These are phyloP conservation scores for Julus scanicus DNA, from an alignment of 2,888 invertebrate species.

Conservation along the genomic window DNA sequence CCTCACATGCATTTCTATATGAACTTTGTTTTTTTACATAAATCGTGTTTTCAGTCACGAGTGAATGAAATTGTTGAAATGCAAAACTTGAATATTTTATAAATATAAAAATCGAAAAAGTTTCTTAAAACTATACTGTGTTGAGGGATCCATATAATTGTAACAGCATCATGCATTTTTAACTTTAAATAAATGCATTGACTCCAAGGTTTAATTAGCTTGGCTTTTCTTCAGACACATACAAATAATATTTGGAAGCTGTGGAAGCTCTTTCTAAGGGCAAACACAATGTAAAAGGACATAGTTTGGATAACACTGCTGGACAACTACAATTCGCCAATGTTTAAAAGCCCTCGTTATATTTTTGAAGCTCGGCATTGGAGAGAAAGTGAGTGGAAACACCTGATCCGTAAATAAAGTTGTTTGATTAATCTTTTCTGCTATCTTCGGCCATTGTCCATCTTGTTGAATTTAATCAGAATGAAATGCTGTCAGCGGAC, in stretches of 20 bases:
- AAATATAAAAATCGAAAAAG: neutral
- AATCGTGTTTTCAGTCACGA: neutral
- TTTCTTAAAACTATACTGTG: neutral
- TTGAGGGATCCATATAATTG: neutral
- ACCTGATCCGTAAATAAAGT: conserved; percentile 33
- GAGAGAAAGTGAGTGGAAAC: conserved; percentile 37
- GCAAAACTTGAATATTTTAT: neutral
- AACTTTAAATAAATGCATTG: neutral
- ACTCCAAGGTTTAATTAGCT: no score
- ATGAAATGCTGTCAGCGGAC: conserved; percentile 40
- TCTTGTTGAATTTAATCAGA: conserved; percentile 43
- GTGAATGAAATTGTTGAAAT: conserved; percentile 11
- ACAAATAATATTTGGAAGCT: neutral
- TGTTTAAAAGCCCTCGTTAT: neutral
- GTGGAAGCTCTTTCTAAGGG: neutral
- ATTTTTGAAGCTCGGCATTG: neutral
- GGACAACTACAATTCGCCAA: neutral
- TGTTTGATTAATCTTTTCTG: conserved; percentile 43
- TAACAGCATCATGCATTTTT: neutral
- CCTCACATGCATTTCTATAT: neutral
- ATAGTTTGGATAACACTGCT: neutral
- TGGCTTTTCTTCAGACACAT: neutral
- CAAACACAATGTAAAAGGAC: neutral
- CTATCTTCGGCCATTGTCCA: conserved; percentile 35
- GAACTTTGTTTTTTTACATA: neutral